Conservation (phyloP, 1,140 invertebrate species). For the Dysdera silvatica region DNA sequence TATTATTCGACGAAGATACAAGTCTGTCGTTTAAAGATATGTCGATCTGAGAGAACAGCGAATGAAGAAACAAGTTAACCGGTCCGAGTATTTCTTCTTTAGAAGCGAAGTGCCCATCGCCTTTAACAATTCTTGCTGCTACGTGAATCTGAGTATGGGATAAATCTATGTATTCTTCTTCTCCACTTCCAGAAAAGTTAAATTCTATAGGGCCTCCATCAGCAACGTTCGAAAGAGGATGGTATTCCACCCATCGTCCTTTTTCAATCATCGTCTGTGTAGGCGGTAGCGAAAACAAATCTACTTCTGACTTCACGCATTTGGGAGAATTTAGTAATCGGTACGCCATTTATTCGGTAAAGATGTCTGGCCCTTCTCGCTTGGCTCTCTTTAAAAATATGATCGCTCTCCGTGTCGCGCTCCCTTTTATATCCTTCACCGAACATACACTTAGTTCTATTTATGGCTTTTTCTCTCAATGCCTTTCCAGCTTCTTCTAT, state of each 20-base stretch:
- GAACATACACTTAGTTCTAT: neutral
- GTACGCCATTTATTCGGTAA: slow-evolving; percentile 1
- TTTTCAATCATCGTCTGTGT: slow-evolving; percentile 12
- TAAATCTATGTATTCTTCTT: slow-evolving; percentile 2
- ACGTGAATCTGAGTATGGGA: neutral
- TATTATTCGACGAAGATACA: neutral
- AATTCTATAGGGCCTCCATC: slow-evolving; percentile 14
- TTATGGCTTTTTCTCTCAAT: neutral
- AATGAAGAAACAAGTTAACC: slow-evolving; percentile 9
- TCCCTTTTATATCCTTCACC: slow-evolving; percentile 5
- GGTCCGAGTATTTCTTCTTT: neutral
- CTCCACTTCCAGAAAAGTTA: neutral
- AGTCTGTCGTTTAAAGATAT: neutral
- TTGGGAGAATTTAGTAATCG: slow-evolving; percentile 1
- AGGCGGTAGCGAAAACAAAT: neutral
- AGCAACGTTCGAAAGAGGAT: neutral
- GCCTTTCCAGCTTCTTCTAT: slow-evolving; percentile 3
- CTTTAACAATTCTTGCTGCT: slow-evolving; percentile 12
- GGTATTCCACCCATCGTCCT: slow-evolving; percentile 13
- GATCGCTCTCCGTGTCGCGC: neutral
- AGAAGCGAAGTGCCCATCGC: neutral
- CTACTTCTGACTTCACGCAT: neutral
- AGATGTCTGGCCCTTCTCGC: slow-evolving; percentile 5
- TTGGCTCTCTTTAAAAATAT: neutral
- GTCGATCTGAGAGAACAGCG: slow-evolving; percentile 13